Base-by-base conservation (phyloP, 2,797 vertebrate genomes). In the Chromis chromis region DNA sequence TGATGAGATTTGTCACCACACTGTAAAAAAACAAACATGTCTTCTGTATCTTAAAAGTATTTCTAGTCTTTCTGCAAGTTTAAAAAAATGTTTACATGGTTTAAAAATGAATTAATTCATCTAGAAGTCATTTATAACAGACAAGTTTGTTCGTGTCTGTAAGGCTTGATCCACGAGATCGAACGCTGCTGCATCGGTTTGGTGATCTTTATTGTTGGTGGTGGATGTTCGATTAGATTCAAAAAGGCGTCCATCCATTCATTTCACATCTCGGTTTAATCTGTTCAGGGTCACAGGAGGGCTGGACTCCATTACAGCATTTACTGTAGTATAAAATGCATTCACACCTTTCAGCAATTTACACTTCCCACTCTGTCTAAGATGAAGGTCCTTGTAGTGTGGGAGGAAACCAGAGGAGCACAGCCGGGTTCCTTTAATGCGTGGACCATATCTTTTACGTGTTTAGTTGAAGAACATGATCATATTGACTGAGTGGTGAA, bases 291-390 rank as follows among this genome's bases (percentile, higher is more conserved):
- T 53, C 59, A 68, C n/a, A n/a, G 55, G 4, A 33, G 39, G 4
- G 1, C 33, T 25, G 9, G 14, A 2, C 42, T 44, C 42, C 27
- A 16, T 1, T 19, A 17, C 42, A 2, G 17, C 42, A 19, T 19
- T 1, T 17, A 14, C 16, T 16, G 16, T 17, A n/a, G n/a, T n/a
- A n/a, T n/a, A n/a, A 17, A 17, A 66, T 42, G 22, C 78, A 25
- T 59, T 49, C 28, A 58, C 58, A 54, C 52, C 27, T 6, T 42
- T 33, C 33, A 53, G 54, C 31, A 28, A 54, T 58, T 49, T 6
- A 19, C 25, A 46, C 27, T 65, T 60, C 65, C 44, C 36, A 33
- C 49, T 14, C 50, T 59, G 57, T 65, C 36, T 11, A 14, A 46
- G 22, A 19, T 62, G 28, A 53, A 8, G 16, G 44, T 4, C 40